Base-by-base conservation (phyloP, 2,797 vertebrate genomes). In the Thripadectes ignobilis region DNA sequence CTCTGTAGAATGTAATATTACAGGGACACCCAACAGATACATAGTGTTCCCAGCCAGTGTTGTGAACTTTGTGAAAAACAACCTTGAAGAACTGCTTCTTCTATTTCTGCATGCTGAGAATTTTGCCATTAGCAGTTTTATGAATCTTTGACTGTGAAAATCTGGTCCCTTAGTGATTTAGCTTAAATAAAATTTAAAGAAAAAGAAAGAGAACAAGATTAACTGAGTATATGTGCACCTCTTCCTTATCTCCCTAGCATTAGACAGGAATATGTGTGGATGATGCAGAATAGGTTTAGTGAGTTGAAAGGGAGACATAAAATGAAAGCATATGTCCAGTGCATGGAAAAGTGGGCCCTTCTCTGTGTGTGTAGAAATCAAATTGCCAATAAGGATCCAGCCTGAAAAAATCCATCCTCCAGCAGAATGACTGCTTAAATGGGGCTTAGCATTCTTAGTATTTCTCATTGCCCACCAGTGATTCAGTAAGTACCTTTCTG, bases 151-250 rank as follows among this genome's bases (percentile, higher is more conserved):
- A 49, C 61, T 77, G 45, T 48, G 24, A 80, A 92, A 94, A 91
- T 6, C 22, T 69, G 36, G 8, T 41, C 27, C 30, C 3, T 57
- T 29, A 58, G 5, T 24, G 16, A 45, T 59, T 7, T 57, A 32
- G 6, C 38, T 76, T 82, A 79, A 73, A 48, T 20, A 14, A 59
- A 41, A 66, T 10, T 43, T 3, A 14, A 16, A 51, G 6, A 34
- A 41, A 19, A 6, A 16, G 34, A 43, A 9, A 7, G 7, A 48
- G 7, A 17, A 10, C 4, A 24, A n/a, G 6, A 26, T 32, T 22
- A 49, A 58, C 3, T 7, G 4, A n/a, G 0, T 34, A 55, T 34
- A 36, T 36, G 12, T 32, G 57, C 0, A 2, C 4, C 1, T 67
- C 32, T 75, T 75, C 9, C 22, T 77, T 67, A 80, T 54, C 38